Conservation (phyloP, 2,113 vertebrate species). For the Ceyx cyanopectus region DNA sequence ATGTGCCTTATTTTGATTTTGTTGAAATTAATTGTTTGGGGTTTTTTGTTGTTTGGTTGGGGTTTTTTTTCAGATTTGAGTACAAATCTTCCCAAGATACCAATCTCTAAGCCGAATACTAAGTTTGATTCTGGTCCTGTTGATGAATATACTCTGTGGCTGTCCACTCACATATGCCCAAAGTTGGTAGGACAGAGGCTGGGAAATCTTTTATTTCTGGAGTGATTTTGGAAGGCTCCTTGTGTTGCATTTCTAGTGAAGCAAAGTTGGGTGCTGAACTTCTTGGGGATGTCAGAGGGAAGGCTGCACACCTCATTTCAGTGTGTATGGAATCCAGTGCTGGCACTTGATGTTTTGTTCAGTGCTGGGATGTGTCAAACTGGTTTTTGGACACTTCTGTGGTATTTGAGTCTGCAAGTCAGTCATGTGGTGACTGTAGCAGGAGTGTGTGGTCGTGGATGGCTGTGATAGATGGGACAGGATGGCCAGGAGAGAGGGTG, state of each 20-base stretch:
- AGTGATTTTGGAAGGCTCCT: background rate
- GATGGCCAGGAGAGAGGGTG: too few relatives aligned
- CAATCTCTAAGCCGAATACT: background rate
- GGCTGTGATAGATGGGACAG: background rate
- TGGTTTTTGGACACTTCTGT: background rate
- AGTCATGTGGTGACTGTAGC: background rate
- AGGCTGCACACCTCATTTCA: background rate
- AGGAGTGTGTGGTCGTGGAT: too few relatives aligned
- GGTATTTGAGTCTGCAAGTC: background rate
- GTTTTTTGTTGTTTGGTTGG: background rate
- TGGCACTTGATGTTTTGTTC: background rate
- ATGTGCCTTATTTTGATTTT: background rate
- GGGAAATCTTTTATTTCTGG: rapidly evolving
- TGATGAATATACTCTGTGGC: background rate
- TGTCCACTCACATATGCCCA: rapidly evolving
- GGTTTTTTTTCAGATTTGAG: background rate
- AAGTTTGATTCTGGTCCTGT: background rate
- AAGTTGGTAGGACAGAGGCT: too few relatives aligned
- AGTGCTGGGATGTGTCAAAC: too few relatives aligned
- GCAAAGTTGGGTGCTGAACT: background rate
- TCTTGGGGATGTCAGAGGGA: background rate
- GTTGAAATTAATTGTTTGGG: background rate
- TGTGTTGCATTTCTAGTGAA: background rate
- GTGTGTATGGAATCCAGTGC: too few relatives aligned
- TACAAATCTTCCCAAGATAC: background rate